Conservation (phyloP, 2,113 vertebrate genomes). For the Anser cygnoides region DNA sequence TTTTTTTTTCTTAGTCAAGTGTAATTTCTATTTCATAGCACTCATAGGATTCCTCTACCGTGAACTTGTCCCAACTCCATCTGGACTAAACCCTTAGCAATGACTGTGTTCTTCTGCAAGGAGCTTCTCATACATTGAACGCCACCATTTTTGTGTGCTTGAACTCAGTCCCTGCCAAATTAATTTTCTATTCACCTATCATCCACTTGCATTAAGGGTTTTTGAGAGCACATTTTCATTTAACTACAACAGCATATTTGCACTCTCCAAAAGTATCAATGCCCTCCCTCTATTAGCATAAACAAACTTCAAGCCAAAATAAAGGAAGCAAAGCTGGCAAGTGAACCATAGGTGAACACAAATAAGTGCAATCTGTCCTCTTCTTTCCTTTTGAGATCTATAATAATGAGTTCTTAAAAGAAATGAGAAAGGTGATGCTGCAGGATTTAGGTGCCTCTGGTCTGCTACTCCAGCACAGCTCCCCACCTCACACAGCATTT, state of each 20-base stretch:
- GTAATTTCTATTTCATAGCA: neutral
- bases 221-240: neutral
- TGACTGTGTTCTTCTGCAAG: neutral
- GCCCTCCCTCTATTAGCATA: neutral
- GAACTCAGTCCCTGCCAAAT: neutral
- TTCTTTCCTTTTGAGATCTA: neutral
- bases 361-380: neutral
- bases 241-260: neutral
- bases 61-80: neutral
- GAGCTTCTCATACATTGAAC: neutral
- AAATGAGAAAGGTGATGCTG: neutral
- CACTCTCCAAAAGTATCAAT: neutral
- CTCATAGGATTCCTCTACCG: neutral
- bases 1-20: neutral
- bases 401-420: neutral
- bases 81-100: neutral
- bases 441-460: neutral
- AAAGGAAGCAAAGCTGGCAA: neutral
- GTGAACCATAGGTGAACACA: neutral
- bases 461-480: neutral
- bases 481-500: neutral
- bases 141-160: neutral
- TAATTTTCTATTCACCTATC: neutral
- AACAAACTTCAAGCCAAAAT: neutral
- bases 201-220: neutral